These are phyloP conservation scores for Escarpia spicata DNA, from an alignment of 2,888 invertebrate species.

Conservation along the genomic window DNA sequence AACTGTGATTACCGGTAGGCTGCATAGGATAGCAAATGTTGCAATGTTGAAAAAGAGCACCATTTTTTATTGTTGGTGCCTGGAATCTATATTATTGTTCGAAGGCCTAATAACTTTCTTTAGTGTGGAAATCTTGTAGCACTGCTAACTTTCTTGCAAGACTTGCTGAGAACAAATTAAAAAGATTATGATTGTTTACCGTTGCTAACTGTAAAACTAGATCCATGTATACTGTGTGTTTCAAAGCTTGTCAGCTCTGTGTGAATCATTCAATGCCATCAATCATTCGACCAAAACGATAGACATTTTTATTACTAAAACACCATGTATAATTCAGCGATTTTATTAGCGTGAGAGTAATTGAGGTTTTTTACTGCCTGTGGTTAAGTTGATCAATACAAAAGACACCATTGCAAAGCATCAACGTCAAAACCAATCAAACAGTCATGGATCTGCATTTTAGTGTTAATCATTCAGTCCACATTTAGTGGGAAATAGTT, in stretches of 20 bases:
- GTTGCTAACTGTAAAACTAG: too few relatives aligned
- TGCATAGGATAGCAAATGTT: too few relatives aligned
- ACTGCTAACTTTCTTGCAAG: too few relatives aligned
- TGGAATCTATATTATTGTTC: too few relatives aligned
- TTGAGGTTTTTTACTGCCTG: neutral
- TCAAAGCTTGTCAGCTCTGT: neutral
- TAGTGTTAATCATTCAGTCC: neutral
- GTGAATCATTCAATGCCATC: neutral
- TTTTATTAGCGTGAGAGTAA: neutral
- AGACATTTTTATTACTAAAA: neutral
- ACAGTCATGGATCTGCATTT: neutral
- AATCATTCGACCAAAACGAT: neutral
- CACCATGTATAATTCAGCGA: neutral
- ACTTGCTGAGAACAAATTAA: too few relatives aligned
- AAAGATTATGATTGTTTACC: too few relatives aligned
- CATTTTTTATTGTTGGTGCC: too few relatives aligned
- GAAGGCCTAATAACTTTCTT: too few relatives aligned
- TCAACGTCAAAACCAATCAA: neutral
- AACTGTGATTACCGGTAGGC: too few relatives aligned
- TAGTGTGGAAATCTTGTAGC: too few relatives aligned
- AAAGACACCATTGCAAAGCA: neutral
- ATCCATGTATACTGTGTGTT: too few relatives aligned
- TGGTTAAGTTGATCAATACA: neutral
- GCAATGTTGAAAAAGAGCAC: too few relatives aligned
- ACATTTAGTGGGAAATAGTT: neutral